A percentile compares a stretch with the other conserved stretches of the same genome.
phyloP scores from a whole-genome alignment of 2,888 invertebrate species.

The Aleiodes testaceus region DNA sequence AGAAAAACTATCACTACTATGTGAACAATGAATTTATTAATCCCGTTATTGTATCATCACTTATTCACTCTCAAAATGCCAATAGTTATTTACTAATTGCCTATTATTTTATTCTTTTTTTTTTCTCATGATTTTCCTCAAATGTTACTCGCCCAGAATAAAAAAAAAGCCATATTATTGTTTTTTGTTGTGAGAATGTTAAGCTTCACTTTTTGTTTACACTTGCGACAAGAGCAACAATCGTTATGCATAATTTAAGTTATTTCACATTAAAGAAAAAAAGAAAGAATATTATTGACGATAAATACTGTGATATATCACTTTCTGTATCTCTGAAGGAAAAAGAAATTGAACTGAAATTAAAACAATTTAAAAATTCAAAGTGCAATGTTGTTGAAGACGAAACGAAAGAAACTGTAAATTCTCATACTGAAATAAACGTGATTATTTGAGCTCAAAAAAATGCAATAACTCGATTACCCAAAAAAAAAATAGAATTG shows the following conservation, averaged over 20 bases:
- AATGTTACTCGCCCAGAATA: conserved; percentile 28
- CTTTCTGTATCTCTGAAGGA: conserved; percentile 11
- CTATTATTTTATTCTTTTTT: conserved; percentile 5
- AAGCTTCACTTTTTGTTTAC: conserved; percentile 22
- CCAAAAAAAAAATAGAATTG: conserved; percentile 7
- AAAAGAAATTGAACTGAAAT: not conserved
- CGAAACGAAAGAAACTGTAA: conserved; percentile 21
- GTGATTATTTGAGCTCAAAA: conserved; percentile 19
- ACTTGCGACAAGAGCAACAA: conserved; percentile 15
- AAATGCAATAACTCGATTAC: conserved; percentile 25
- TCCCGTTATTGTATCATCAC: conserved; percentile 22
- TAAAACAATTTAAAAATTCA: not conserved
- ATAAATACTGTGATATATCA: conserved; percentile 34
- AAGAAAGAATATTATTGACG: not conserved
- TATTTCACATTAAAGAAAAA: no score
- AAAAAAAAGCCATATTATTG: conserved; percentile 36
- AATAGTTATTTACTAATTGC: conserved; percentile 28
- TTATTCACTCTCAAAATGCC: conserved; percentile 20
- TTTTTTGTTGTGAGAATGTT: conserved; percentile 30
- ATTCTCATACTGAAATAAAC: conserved; percentile 31
- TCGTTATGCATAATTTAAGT: conserved; percentile 27
- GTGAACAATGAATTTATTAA: conserved; percentile 25
- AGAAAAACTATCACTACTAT: conserved; percentile 13
- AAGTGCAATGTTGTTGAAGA: conserved; percentile 7
- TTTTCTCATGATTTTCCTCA: conserved; percentile 8